A percentile compares a stretch with the other conserved stretches of the same genome.
Evolutionary conservation across 2,113 vertebrate species (phyloP).

Genomic region (Madoqua kirkii): DNA sequence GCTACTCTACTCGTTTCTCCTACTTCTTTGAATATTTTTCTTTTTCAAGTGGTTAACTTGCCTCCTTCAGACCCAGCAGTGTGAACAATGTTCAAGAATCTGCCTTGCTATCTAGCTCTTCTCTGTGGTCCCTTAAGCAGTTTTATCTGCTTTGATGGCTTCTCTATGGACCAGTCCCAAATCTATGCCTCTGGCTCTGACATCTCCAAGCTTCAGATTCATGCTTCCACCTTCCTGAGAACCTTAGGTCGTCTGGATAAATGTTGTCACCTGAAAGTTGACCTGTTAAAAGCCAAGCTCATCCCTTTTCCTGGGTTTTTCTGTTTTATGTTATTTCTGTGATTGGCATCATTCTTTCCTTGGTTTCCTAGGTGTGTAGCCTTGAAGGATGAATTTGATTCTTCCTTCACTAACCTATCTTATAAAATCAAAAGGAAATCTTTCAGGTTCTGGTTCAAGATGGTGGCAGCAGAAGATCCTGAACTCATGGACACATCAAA

Average conservation of each 20-base stretch:
- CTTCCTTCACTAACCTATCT: background rate
- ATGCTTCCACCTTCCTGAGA: background rate
- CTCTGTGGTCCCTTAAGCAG: background rate
- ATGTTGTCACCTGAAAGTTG: background rate
- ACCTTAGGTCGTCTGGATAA: background rate
- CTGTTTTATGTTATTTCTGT: background rate
- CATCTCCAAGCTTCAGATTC: background rate
- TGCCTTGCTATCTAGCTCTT: background rate
- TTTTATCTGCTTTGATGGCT: background rate
- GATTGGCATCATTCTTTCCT: background rate
- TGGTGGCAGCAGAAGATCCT: background rate
- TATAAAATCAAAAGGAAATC: background rate
- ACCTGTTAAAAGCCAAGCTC: background rate
- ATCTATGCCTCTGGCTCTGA: background rate
- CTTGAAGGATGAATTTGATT: background rate
- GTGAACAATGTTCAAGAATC: background rate
- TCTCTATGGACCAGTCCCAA: background rate
- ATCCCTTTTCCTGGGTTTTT: background rate
- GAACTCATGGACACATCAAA: background rate
- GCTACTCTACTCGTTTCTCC: background rate
- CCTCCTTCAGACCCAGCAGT: background rate
- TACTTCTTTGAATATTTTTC: background rate
- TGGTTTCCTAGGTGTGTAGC: background rate
- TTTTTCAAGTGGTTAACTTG: background rate
- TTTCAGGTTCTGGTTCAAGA: background rate